A percentile compares a stretch with the other conserved stretches of the same genome.
Conservation (phyloP, 2,797 vertebrate genomes). For the Aldrovandia affinis region DNA sequence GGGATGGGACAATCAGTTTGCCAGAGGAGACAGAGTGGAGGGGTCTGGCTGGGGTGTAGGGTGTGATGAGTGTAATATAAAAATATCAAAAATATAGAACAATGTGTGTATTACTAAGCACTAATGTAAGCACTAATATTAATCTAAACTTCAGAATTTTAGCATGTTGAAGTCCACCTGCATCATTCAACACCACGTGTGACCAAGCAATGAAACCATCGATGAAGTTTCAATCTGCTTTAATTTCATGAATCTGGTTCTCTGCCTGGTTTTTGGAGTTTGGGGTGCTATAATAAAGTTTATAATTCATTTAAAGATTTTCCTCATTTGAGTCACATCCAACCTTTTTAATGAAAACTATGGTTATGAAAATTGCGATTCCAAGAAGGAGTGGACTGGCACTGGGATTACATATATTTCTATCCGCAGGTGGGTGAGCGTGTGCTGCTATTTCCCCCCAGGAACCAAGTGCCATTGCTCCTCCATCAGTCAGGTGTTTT, state of each 20-base stretch:
- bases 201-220: too few relatives aligned
- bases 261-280: not conserved
- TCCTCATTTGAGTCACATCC: not conserved
- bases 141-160: too few relatives aligned
- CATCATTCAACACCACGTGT: too few relatives aligned
- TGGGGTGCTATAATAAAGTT: not conserved
- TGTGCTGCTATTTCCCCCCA: not conserved
- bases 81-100: too few relatives aligned
- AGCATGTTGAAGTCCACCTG: too few relatives aligned
- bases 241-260: too few relatives aligned
- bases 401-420: not conserved
- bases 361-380: not conserved
- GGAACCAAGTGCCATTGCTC: not conserved
- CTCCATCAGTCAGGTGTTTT: not conserved
- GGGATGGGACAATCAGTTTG: too few relatives aligned
- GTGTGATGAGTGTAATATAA: too few relatives aligned
- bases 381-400: not conserved
- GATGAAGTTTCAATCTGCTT: not conserved
- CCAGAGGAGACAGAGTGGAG: too few relatives aligned
- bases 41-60: too few relatives aligned
- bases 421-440: not conserved
- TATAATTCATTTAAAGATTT: not conserved
- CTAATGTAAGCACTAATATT: too few relatives aligned
- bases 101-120: too few relatives aligned
- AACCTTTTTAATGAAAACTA: not conserved